phyloP scores from a whole-genome alignment of 1,140 invertebrate genomes.

The Lutraria rhynchaena region DNA sequence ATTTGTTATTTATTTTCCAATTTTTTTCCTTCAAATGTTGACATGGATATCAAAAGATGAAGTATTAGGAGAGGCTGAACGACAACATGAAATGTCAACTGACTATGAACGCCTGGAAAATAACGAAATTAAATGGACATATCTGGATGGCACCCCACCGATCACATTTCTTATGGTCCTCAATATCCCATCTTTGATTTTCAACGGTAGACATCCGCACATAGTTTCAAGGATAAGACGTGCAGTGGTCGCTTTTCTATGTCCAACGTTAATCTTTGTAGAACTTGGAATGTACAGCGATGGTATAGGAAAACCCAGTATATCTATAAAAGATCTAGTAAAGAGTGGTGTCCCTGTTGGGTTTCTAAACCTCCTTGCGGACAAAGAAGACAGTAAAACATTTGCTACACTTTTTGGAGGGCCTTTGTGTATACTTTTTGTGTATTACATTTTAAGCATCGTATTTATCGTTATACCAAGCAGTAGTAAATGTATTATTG shows the following conservation, averaged over 20 bases:
- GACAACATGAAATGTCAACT: neutral
- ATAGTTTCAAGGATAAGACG: slow-evolving; percentile 18
- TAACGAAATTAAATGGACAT: slow-evolving; percentile 10
- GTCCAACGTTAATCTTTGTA: slow-evolving; percentile 14
- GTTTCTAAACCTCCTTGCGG: slow-evolving; percentile 23
- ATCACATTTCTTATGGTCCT: neutral
- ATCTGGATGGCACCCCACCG: slow-evolving; percentile 34
- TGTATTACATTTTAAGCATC: slow-evolving; percentile 23
- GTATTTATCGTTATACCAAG: slow-evolving; percentile 41
- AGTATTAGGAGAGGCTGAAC: neutral
- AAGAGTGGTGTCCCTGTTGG: slow-evolving; percentile 10
- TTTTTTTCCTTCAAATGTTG: slow-evolving; percentile 10
- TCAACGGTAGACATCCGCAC: neutral
- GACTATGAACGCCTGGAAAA: neutral
- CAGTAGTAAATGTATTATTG: slow-evolving; percentile 35
- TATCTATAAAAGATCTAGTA: slow-evolving; percentile 20
- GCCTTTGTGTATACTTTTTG: neutral
- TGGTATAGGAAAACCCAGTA: slow-evolving; percentile 2
- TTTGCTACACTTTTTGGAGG: slow-evolving; percentile 48
- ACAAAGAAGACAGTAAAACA: neutral
- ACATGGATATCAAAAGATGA: slow-evolving; percentile 13
- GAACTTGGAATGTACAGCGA: slow-evolving; percentile 19
- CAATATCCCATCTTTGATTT: neutral
- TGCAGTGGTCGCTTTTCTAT: neutral
- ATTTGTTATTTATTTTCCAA: slow-evolving; percentile 42